These are phyloP conservation scores for Bombus confusus DNA, from an alignment of 1,140 invertebrate genomes.

Conservation along the genomic window DNA sequence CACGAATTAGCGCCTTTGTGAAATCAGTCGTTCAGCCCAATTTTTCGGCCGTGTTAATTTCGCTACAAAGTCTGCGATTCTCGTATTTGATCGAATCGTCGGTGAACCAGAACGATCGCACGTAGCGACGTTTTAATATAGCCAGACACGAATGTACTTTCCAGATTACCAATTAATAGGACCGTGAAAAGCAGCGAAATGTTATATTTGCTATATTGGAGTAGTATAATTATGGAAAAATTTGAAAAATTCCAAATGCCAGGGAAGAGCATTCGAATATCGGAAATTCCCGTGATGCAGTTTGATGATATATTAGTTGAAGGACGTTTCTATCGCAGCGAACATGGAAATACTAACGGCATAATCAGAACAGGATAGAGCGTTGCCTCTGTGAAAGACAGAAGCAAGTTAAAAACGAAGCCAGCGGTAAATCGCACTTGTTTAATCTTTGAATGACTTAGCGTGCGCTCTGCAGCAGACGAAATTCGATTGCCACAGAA, in stretches of 20 bases:
- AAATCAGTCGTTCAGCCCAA: conserved; percentile 4
- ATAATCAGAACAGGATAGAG: not conserved
- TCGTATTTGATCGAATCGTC: not conserved
- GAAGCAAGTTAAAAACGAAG: not conserved
- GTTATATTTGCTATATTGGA: not conserved
- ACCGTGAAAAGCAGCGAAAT: not conserved
- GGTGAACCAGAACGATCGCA: conserved; percentile 1
- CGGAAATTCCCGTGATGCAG: not conserved
- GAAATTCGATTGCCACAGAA: too few relatives aligned
- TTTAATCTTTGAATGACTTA: not conserved
- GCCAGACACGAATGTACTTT: too few relatives aligned
- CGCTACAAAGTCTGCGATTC: not conserved
- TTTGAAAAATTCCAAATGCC: not conserved
- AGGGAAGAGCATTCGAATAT: not conserved
- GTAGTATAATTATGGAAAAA: not conserved
- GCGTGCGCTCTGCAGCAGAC: too few relatives aligned
- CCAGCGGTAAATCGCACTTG: not conserved
- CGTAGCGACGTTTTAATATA: not conserved
- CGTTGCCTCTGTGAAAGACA: not conserved
- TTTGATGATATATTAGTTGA: not conserved
- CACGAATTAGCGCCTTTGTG: not conserved
- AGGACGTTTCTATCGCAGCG: not conserved
- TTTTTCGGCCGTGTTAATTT: conserved; percentile 6
- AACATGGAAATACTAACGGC: not conserved
- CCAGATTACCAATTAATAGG: not conserved